Percentiles rank a stretch among this genome's conserved stretches.
These are phyloP conservation scores for Lasioglossum pauxillum DNA, from an alignment of 2,888 invertebrate genomes.

Conservation along the genomic window DNA sequence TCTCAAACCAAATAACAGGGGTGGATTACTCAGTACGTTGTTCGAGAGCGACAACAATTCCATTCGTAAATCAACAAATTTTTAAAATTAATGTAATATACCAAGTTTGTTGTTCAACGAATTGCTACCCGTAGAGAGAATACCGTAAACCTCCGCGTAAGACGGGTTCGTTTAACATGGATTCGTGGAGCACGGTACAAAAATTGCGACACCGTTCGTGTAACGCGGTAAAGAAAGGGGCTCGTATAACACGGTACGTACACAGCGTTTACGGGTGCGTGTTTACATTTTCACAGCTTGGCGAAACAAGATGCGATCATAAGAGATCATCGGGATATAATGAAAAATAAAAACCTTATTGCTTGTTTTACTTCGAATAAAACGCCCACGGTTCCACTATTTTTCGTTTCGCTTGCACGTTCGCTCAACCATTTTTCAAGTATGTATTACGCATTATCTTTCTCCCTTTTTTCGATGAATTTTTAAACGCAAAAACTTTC, in stretches of 20 bases:
- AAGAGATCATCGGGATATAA: not conserved
- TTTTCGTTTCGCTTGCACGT: not conserved
- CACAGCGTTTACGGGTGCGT: not conserved
- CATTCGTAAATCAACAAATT: not conserved
- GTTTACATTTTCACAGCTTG: not conserved
- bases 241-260: conserved; percentile 1
- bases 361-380: not conserved
- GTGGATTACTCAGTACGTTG: no score
- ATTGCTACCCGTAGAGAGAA: not conserved
- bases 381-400: not conserved
- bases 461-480: no score
- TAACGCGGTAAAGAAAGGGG: not conserved
- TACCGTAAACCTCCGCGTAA: not conserved
- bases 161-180: not conserved
- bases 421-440: not conserved
- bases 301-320: not conserved
- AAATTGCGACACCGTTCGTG: not conserved
- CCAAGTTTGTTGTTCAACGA: not conserved
- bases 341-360: not conserved
- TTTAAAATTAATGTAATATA: not conserved
- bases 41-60: no score
- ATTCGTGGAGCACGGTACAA: not conserved
- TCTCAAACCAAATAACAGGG: not conserved
- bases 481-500: not conserved
- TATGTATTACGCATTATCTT: not conserved